Conservation (phyloP, 2,888 invertebrate genomes). For the Cancer borealis region DNA sequence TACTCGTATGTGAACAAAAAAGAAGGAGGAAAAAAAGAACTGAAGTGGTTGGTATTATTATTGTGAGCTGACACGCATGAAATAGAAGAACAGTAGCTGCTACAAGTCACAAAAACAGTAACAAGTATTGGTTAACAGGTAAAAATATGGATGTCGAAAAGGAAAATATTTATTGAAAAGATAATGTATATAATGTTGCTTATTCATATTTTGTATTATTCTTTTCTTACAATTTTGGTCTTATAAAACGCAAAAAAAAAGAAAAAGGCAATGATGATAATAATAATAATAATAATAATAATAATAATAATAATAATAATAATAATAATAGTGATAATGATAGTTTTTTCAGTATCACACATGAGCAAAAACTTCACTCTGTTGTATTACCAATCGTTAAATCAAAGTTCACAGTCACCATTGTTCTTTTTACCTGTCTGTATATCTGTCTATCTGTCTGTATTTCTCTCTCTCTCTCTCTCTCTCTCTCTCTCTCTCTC, state of each 20-base stretch:
- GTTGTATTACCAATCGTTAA: no score
- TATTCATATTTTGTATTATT: not conserved
- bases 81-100: not conserved
- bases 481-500: conserved; percentile 1
- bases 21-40: not conserved
- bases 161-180: not conserved
- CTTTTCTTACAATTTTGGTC: not conserved
- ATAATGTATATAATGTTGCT: not conserved
- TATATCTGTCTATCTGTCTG: not conserved
- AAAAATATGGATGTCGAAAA: not conserved
- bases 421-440: not conserved
- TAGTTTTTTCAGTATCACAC: not conserved
- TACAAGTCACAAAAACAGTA: not conserved
- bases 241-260: no score
- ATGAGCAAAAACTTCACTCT: no score
- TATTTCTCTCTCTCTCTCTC: not conserved
- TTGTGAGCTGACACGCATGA: conserved; percentile 7
- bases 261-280: no score
- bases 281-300: no score
- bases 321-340: not conserved
- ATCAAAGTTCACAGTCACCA: not conserved
- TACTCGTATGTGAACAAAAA: not conserved
- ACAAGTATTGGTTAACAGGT: not conserved
- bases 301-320: not conserved
- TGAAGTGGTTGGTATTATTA: not conserved